Conservation (phyloP, 2,113 vertebrate genomes). For the Tragelaphus imberbis region DNA sequence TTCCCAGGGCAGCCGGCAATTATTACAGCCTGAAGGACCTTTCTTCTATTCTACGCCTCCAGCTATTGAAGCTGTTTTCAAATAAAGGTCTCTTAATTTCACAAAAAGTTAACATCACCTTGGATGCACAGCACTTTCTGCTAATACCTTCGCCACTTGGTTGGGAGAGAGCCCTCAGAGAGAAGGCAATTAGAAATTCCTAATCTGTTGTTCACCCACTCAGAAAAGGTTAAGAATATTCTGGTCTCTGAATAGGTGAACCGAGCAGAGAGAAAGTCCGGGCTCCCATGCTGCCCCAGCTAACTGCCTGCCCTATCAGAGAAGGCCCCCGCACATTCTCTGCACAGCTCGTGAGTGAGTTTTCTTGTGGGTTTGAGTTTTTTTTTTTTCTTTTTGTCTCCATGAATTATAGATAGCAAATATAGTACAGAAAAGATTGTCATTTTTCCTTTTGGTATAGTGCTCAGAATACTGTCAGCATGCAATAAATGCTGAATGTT, state of each 20-base stretch:
- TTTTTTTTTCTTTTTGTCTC: constrained; percentile 54
- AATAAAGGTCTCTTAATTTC: constrained; percentile 90
- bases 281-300: constrained; percentile 37
- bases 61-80: constrained; percentile 83
- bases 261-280: background rate
- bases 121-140: constrained; percentile 61
- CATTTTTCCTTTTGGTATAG: background rate
- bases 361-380: background rate
- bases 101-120: constrained; percentile 82
- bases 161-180: constrained; percentile 29
- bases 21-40: constrained; percentile 85
- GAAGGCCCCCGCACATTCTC: background rate
- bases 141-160: constrained; percentile 29
- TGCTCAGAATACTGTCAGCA: background rate
- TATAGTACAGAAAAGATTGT: background rate
- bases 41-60: constrained; percentile 78
- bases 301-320: constrained; percentile 34
- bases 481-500: background rate
- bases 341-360: background rate
- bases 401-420: background rate
- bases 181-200: constrained; percentile 63
- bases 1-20: constrained; percentile 89
- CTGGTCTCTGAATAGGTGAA: constrained; percentile 59
- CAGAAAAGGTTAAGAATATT: constrained; percentile 62
- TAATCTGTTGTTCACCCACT: constrained; percentile 67